Base-by-base conservation (phyloP, 2,888 invertebrate species). In the Peribatodes rhomboidaria region DNA sequence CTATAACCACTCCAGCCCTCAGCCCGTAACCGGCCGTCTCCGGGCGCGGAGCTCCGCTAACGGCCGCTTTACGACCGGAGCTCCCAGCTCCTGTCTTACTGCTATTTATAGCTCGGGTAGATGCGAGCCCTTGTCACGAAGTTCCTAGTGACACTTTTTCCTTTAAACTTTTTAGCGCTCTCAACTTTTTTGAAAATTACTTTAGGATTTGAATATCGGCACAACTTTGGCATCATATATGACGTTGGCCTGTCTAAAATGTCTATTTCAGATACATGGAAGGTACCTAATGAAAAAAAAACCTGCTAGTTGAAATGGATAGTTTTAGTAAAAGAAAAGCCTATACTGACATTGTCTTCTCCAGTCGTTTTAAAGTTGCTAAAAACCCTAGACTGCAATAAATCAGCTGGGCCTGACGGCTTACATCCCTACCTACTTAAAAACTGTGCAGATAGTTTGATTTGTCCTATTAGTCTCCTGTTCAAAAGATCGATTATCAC, bases 51-150 rank as follows among this genome's bases (percentile, higher is more conserved):
- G 8, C 14, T 14, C 56, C 9, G 41, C 18, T 64, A 35, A 58
- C 53, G 33, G 42, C 22, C 41, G 11, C 41, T 33, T 7, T 58
- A 44, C 44, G 37, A 37, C 46, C 31, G 27, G 13, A 18, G 22
- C 20, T 42, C 46, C 41, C 50, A 7, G 16, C 39, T 47, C 33
- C 52, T 14, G 53, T 16, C 60, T 20, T 31, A 10, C 7, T 46
- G 10, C 56, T 56, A 56, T 62, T 62, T 56, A 62, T 56, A 62
- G 42, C 35, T 27, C 1, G 37, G 16, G 33, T 6, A 31, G 18
- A 31, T 3, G 18, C n/a, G 37, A 37, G 22, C 22, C 53, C 22
- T 59, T 52, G 14, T 35, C 14, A 42, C 33, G 18, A 44, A 31
- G 10, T 44, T 33, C n/a, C 10, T 27, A 16, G 20, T 9, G 42